phyloP scores from a whole-genome alignment of 2,113 vertebrate species.

The Spea multiplicata region DNA sequence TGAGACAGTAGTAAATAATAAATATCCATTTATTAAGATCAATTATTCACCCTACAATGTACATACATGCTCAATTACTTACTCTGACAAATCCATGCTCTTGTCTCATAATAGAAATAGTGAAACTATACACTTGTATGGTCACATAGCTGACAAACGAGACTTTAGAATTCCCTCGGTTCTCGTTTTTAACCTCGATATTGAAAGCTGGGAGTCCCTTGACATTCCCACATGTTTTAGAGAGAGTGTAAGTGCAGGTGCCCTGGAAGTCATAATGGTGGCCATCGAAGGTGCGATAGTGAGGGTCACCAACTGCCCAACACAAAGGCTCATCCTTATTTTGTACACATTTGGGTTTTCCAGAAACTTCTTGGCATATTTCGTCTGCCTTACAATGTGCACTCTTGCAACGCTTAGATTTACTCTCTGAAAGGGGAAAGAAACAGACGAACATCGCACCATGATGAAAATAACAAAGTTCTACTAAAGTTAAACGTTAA shows the following conservation, averaged over 20 bases:
- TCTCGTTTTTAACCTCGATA: background rate
- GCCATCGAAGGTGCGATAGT: conserved; percentile 66
- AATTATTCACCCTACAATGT: background rate
- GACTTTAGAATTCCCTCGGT: background rate
- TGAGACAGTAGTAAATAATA: too few relatives aligned
- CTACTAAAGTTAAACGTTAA: too few relatives aligned
- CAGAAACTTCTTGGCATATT: too few relatives aligned
- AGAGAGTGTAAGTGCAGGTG: conserved; percentile 65
- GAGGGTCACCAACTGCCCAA: conserved; percentile 55
- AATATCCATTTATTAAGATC: too few relatives aligned
- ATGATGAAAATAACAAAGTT: too few relatives aligned
- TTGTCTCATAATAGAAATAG: rapidly evolving
- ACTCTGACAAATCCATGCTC: conserved; percentile 49
- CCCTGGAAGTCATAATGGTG: conserved; percentile 66
- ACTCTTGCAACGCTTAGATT: too few relatives aligned
- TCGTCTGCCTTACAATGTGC: too few relatives aligned
- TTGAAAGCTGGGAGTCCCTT: conserved; percentile 23
- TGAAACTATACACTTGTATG: rapidly evolving
- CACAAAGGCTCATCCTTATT: too few relatives aligned
- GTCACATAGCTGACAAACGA: background rate
- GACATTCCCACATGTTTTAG: conserved; percentile 43
- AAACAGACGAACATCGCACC: too few relatives aligned
- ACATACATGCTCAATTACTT: background rate
- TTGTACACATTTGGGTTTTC: too few relatives aligned
- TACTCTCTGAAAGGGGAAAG: too few relatives aligned